These are phyloP conservation scores for Salvator merianae DNA, from an alignment of 2,113 vertebrate genomes.

Conservation along the genomic window DNA sequence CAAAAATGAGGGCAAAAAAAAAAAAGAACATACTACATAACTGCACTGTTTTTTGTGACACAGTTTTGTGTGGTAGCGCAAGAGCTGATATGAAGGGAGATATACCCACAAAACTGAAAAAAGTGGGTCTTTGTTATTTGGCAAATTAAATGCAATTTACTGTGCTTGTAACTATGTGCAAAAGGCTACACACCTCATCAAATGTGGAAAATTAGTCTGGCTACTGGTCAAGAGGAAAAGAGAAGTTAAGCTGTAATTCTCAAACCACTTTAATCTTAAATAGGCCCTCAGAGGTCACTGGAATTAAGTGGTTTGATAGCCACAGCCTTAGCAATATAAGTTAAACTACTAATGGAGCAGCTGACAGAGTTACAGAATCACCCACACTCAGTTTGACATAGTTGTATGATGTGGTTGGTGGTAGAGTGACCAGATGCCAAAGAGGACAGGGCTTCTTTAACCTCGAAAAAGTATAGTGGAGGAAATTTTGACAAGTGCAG, in stretches of 20 bases:
- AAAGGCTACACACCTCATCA: background rate
- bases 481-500: background rate
- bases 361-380: background rate
- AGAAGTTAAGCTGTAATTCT: background rate
- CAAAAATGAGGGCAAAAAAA: background rate
- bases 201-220: background rate
- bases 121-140: background rate
- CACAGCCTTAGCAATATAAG: background rate
- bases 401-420: background rate
- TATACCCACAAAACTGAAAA: background rate
- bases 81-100: background rate
- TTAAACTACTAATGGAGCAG: background rate
- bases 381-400: background rate
- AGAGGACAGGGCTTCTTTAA: background rate
- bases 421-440: slow-evolving; percentile 51
- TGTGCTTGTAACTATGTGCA: background rate
- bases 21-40: background rate
- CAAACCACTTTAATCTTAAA: slow-evolving; percentile 1
- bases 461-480: background rate
- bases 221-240: background rate
- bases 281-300: background rate
- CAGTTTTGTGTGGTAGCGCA: background rate
- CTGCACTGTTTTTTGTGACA: background rate
- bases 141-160: background rate
- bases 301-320: background rate